phyloP scores from a whole-genome alignment of 37 sponge, comb jelly and placozoan species.

The Aplysina aerophoba region DNA sequence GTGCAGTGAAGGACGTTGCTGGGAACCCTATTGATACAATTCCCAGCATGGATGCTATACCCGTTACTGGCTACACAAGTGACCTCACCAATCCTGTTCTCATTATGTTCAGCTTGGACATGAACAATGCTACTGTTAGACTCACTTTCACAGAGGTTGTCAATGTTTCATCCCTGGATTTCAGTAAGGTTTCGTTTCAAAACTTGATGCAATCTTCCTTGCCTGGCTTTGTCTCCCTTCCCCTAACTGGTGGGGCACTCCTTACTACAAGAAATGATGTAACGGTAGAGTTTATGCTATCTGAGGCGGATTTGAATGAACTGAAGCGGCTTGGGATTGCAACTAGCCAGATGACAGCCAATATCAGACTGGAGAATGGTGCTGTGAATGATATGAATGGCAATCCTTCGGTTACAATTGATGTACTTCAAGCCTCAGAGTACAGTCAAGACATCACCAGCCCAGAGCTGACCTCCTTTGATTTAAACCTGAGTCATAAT shows the following conservation, averaged over 20 bases:
- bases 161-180: conserved; percentile 68
- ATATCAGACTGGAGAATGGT: conserved; percentile 33
- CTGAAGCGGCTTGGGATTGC: conserved; percentile 79
- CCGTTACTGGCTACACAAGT: conserved; percentile 38
- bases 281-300: conserved; percentile 28
- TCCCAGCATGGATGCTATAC: conserved; percentile 46
- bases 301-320: conserved; percentile 79
- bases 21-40: conserved; percentile 56
- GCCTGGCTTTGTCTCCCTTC: not conserved
- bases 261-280: conserved; percentile 35
- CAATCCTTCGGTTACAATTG: conserved; percentile 61
- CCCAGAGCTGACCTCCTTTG: conserved; percentile 64
- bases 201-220: conserved; percentile 4
- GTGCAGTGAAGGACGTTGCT: conserved; percentile 71
- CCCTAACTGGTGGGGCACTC: conserved; percentile 61
- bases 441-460: conserved; percentile 62
- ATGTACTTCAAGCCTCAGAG: conserved; percentile 8
- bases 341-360: conserved; percentile 17
- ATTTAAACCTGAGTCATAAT: conserved; percentile 74
- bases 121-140: conserved; percentile 66
- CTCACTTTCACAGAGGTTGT: conserved; percentile 78
- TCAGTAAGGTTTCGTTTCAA: conserved; percentile 68
- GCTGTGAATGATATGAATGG: conserved; percentile 44
- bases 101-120: conserved; percentile 67
- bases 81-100: conserved; percentile 76